These are phyloP conservation scores for Trichosurus vulpecula DNA, from an alignment of 2,797 vertebrate species.

Conservation along the genomic window DNA sequence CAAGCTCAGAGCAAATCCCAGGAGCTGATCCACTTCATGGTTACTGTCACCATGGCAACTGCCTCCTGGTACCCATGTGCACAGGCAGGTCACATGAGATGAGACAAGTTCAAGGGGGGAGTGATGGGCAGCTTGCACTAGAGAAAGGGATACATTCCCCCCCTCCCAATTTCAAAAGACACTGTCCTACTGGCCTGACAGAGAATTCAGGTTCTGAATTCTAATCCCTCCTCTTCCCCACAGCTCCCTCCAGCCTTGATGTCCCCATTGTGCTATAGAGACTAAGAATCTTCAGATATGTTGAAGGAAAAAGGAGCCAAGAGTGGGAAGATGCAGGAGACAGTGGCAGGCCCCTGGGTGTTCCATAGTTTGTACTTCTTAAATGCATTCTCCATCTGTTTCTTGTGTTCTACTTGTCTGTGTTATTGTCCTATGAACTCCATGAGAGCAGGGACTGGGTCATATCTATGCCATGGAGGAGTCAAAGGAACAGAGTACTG, in stretches of 20 bases:
- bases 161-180: conserved; percentile 33
- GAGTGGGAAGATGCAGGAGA: background rate
- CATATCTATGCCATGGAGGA: background rate
- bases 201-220: background rate
- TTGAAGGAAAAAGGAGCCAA: background rate
- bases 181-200: background rate
- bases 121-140: conserved; percentile 31
- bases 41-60: conserved; percentile 75
- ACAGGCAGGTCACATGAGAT: conserved; percentile 58
- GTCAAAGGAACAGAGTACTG: background rate
- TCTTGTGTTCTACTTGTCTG: background rate
- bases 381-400: background rate
- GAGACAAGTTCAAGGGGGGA: conserved; percentile 48
- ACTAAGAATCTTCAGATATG: background rate
- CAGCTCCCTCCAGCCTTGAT: background rate
- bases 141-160: conserved; percentile 3
- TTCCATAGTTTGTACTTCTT: background rate
- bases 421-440: background rate
- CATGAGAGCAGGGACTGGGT: background rate
- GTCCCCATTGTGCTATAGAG: background rate
- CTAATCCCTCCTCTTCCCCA: background rate
- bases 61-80: conserved; percentile 63
- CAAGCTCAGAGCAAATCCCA: conserved; percentile 64
- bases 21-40: conserved; percentile 69
- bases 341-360: background rate